A percentile compares a stretch with the other conserved stretches of the same genome.
Conservation (phyloP, 2,113 vertebrate species). For the Etheostoma cragini region DNA sequence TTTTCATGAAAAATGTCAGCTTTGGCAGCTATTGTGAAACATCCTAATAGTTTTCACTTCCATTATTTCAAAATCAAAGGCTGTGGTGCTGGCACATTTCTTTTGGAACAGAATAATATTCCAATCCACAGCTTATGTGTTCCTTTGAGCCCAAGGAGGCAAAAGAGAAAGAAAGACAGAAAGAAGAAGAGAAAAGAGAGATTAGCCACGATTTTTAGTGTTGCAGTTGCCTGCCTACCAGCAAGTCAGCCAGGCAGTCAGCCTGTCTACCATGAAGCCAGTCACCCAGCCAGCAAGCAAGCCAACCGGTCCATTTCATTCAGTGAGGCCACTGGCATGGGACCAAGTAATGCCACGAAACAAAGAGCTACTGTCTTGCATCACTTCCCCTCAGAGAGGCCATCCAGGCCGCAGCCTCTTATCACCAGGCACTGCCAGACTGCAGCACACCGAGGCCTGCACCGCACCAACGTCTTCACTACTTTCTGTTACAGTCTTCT, state of each 20-base stretch:
- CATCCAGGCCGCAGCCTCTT: conserved; percentile 77
- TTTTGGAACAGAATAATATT: conserved; percentile 44
- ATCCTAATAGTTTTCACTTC: conserved; percentile 31
- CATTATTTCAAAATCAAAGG: conserved; percentile 28
- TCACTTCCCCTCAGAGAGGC: conserved; percentile 81
- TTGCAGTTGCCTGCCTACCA: conserved; percentile 66
- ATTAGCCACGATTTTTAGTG: conserved; percentile 72
- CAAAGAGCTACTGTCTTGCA: conserved; percentile 87
- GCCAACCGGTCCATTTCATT: conserved; percentile 79
- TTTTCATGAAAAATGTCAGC: conserved; percentile 6
- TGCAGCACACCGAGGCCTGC: conserved; percentile 68
- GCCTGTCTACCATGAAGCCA: conserved; percentile 71
- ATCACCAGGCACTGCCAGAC: conserved; percentile 82
- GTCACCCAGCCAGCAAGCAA: conserved; percentile 76
- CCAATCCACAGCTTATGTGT: conserved; percentile 42
- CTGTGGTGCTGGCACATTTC: background rate
- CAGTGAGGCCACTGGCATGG: conserved; percentile 79
- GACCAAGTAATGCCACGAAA: conserved; percentile 82
- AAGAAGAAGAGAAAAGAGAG: conserved; percentile 68
- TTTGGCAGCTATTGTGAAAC: conserved; percentile 21
- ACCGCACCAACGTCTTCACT: conserved; percentile 52
- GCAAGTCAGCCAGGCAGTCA: conserved; percentile 73
- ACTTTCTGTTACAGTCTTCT: conserved; percentile 54
- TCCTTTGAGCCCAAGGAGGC: conserved; percentile 46
- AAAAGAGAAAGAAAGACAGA: conserved; percentile 36